Evolutionary conservation across 23 tunicate species (phyloP).

Genomic region (Botrylloides violaceus): DNA sequence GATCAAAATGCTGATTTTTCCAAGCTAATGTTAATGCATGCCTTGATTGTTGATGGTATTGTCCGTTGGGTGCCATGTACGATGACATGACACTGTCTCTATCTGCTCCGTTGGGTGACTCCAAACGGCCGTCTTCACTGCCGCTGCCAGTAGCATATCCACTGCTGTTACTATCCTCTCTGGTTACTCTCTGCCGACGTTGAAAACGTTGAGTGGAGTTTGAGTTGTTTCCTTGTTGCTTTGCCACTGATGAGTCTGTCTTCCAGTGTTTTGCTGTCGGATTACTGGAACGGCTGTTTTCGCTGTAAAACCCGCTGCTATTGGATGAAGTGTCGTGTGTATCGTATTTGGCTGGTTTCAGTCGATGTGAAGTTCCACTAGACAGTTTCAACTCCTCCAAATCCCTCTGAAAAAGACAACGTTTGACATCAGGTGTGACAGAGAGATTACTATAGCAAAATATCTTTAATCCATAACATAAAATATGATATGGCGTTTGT

Average conservation of each 20-base stretch:
- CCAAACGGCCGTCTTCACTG: conserved; percentile 19
- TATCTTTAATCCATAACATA: too few relatives aligned
- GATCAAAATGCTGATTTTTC: conserved; percentile 6
- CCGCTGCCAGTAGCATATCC: conserved; percentile 89
- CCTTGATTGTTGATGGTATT: background rate
- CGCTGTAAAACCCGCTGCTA: conserved; percentile 23
- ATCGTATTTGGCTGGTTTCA: too few relatives aligned
- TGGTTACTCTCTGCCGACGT: background rate
- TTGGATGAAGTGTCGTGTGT: background rate
- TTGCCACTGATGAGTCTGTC: background rate
- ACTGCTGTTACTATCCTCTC: conserved; percentile 67
- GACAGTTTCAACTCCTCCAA: too few relatives aligned
- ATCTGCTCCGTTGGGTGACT: conserved; percentile 2
- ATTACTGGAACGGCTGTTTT: conserved; percentile 12
- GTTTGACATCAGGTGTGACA: too few relatives aligned
- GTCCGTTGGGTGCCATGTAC: background rate
- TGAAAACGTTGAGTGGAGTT: background rate
- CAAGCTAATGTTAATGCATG: conserved; percentile 2
- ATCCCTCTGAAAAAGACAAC: too few relatives aligned
- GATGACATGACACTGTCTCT: conserved; percentile 9
- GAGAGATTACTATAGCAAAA: too few relatives aligned
- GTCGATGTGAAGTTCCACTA: too few relatives aligned
- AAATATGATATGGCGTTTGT: too few relatives aligned
- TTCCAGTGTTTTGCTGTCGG: background rate
- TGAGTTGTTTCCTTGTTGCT: background rate